Percentiles rank a stretch among this genome's conserved stretches.
Evolutionary conservation across 1,140 invertebrate species (phyloP).

Genomic region (Dendroctonus ponderosae): DNA sequence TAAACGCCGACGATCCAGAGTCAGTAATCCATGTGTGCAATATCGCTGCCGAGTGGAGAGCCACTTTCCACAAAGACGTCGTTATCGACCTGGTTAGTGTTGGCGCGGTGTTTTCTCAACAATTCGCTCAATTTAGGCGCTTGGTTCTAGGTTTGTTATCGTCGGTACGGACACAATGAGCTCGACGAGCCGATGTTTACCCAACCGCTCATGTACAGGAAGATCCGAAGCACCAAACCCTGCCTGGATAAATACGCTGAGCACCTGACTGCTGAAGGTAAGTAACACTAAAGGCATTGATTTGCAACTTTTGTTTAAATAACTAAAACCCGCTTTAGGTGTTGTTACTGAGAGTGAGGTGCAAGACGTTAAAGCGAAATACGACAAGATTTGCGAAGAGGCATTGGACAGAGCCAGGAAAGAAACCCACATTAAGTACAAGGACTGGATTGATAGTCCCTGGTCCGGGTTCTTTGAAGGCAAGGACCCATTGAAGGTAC

Average conservation of each 20-base stretch:
- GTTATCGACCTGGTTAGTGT: conserved; percentile 90
- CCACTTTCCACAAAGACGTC: conserved; percentile 95
- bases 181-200: conserved; percentile 99
- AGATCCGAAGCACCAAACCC: conserved; percentile 80
- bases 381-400: conserved; percentile 97
- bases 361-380: conserved; percentile 85
- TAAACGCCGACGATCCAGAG: conserved; percentile 98
- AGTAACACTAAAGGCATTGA: not conserved
- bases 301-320: not conserved
- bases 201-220: conserved; percentile 98
- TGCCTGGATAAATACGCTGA: conserved; percentile 84
- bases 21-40: conserved; percentile 98
- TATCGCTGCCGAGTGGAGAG: conserved; percentile 96
- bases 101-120: not conserved
- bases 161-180: conserved; percentile 98
- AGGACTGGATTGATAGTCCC: conserved; percentile 98
- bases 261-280: conserved; percentile 78
- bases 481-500: conserved; percentile 83
- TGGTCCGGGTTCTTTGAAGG: conserved; percentile 97
- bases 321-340: conserved; percentile 39
- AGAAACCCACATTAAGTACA: conserved; percentile 86
- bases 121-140: not conserved
- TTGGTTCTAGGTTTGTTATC: conserved; percentile 65
- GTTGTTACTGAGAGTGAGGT: conserved; percentile 85
- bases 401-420: conserved; percentile 87